These are phyloP conservation scores for Azorinus chamasolen DNA, from an alignment of 2,888 invertebrate species.

Conservation along the genomic window DNA sequence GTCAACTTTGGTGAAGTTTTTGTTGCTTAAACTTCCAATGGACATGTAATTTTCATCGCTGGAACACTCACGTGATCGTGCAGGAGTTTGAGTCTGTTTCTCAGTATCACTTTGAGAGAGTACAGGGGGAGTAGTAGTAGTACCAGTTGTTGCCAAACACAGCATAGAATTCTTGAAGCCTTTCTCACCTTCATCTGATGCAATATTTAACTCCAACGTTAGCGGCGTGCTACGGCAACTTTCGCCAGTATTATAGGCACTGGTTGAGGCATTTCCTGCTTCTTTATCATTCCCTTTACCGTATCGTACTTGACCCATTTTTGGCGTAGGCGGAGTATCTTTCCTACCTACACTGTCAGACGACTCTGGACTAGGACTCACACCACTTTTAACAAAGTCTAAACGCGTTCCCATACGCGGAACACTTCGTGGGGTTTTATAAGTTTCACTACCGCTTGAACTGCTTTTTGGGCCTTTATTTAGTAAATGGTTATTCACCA, in stretches of 20 bases:
- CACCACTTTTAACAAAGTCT: conserved; percentile 80
- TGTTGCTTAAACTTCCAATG: conserved; percentile 26
- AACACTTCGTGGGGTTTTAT: conserved; percentile 80
- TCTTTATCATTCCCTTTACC: conserved; percentile 60
- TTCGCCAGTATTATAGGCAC: conserved; percentile 91
- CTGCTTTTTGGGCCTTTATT: conserved; percentile 52
- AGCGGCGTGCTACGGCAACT: conserved; percentile 90
- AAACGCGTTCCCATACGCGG: conserved; percentile 85
- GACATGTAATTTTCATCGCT: conserved; percentile 75
- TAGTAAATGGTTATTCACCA: conserved; percentile 83
- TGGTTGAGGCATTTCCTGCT: conserved; percentile 87
- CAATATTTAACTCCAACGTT: conserved; percentile 83
- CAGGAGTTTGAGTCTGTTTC: conserved; percentile 83
- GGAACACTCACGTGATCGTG: conserved; percentile 75
- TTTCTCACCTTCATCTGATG: conserved; percentile 78
- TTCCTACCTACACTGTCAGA: conserved; percentile 69
- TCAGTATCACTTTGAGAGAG: conserved; percentile 82
- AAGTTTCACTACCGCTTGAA: conserved; percentile 81
- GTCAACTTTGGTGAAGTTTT: conserved; percentile 31
- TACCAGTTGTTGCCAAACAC: conserved; percentile 75
- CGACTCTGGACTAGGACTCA: conserved; percentile 66
- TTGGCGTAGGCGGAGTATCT: conserved; percentile 64
- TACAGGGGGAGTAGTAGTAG: conserved; percentile 57
- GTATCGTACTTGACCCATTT: conserved; percentile 63
- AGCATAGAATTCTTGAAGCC: conserved; percentile 83